Conservation (phyloP, 2,113 vertebrate species). For the Nannobrachium achirus region DNA sequence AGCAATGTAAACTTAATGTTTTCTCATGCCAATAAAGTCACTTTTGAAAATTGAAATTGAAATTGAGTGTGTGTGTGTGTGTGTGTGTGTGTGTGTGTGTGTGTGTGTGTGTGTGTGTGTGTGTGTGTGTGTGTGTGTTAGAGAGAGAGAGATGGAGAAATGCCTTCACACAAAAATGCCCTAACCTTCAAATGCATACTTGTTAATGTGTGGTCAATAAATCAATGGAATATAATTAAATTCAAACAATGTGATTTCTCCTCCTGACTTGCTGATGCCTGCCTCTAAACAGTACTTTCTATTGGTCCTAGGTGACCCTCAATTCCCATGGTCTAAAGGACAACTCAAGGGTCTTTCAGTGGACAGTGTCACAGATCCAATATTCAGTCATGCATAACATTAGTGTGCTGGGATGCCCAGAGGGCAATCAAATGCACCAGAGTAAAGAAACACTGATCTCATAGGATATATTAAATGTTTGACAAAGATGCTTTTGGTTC, state of each 20-base stretch:
- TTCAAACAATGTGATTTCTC: constrained; percentile 64
- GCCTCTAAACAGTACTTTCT: constrained; percentile 42
- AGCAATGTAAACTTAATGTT: too few species aligned
- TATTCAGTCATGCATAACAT: constrained; percentile 69
- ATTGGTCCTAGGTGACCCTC: constrained; percentile 64
- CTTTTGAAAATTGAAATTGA: too few species aligned
- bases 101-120: too few species aligned
- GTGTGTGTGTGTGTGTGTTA: too few species aligned
- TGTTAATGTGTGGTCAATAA: constrained; percentile 72
- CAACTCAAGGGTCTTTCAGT: constrained; percentile 48
- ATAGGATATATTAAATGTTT: constrained; percentile 72
- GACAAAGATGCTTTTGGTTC: constrained; percentile 72
- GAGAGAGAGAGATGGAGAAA: constrained; percentile 20
- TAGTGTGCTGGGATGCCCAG: constrained; percentile 61
- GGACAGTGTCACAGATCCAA: constrained; percentile 68
- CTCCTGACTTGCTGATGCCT: constrained; percentile 35
- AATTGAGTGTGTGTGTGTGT: too few species aligned
- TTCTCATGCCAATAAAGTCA: too few species aligned
- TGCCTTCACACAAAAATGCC: constrained; percentile 47
- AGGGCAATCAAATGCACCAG: constrained; percentile 66
- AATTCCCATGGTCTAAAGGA: constrained; percentile 59
- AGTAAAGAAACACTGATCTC: constrained; percentile 72
- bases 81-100: too few species aligned
- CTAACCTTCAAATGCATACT: constrained; percentile 50
- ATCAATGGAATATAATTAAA: constrained; percentile 79